Conservation (phyloP, 2,797 vertebrate genomes). For the Cetoscarus ocellatus region DNA sequence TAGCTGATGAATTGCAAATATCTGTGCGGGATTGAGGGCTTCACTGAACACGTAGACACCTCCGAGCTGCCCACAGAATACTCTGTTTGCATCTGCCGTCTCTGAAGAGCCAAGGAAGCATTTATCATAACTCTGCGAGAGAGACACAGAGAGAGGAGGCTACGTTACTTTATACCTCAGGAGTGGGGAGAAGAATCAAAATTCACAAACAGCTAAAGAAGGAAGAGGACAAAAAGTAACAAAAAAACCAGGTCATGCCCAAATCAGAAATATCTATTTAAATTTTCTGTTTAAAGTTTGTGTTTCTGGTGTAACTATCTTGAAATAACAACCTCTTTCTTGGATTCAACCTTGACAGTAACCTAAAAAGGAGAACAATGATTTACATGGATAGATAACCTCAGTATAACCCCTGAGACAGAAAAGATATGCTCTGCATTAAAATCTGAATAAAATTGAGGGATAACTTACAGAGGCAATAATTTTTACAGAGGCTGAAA, state of each 20-base stretch:
- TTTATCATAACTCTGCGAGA: slow-evolving; percentile 94
- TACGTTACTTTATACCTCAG: slow-evolving; percentile 21
- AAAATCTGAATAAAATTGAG: slow-evolving; percentile 19
- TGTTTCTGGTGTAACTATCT: neutral
- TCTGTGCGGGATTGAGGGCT: slow-evolving; percentile 96
- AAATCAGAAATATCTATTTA: neutral
- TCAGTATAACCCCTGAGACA: neutral
- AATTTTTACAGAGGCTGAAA: neutral
- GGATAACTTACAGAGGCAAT: too few relatives aligned
- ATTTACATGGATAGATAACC: slow-evolving; percentile 31
- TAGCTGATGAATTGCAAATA: slow-evolving; percentile 98
- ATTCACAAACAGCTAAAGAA: slow-evolving; percentile 21
- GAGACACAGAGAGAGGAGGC: slow-evolving; percentile 52
- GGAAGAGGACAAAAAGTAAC: neutral
- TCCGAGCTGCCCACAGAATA: slow-evolving; percentile 97
- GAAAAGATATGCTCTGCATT: slow-evolving; percentile 23
- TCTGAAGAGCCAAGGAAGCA: slow-evolving; percentile 99
- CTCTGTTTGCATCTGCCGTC: slow-evolving; percentile 95
- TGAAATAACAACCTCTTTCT: neutral
- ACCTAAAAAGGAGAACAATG: slow-evolving; percentile 13
- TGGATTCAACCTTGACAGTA: slow-evolving; percentile 1
- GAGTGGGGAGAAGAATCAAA: slow-evolving; percentile 1
- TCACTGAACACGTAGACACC: slow-evolving; percentile 97
- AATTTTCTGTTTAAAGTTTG: neutral
- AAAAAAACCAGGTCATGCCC: neutral